Base-by-base conservation (phyloP, 2,113 vertebrate species). In the Sakesphorus luctuosus region DNA sequence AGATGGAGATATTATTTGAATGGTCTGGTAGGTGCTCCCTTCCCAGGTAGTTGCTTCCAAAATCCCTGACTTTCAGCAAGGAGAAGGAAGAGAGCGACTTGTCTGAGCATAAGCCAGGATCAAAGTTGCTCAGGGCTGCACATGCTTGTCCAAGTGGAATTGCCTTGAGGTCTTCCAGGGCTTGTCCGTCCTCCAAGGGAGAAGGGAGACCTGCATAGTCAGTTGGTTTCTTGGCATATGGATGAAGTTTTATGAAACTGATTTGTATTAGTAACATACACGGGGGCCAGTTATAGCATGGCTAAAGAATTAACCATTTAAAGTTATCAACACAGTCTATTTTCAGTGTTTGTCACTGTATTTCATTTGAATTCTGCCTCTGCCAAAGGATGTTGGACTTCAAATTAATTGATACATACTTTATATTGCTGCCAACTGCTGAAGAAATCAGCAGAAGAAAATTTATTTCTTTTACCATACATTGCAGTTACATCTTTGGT, bases 171-270 rank as follows among this genome's bases (percentile, higher is more conserved):
- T 71, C n/a, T 78, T 56, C 31, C 40, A 74, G 26, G 61, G 14
- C 80, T 90, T 4, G 1, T 44, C n/a, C 17, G 9, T 84, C 21
- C 21, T 71, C 49, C 2, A 1, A 31, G 9, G 18, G 8, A 14
- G 10, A 12, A 24, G 8, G 3, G 16, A 8, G 3, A 16, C 38
- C 4, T 0, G 0, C 23, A 31, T 56, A 1, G 36, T 65, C 4
- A 1, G 5, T 28, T n/a, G 14, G 6, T 69, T 79, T 65, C 23
- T 67, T 71, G 29, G 53, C 78, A 35, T 33, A 50, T 2, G 13
- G 24, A 35, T 79, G 13, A 72, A 49, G 21, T 78, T 83, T 47
- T 55, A 12, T 82, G 68, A 78, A 95, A 75, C 17, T 50, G 21
- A 14, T 18, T 49, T 87, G 14, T 79, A 10, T 83, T 91, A 47